phyloP scores from a whole-genome alignment of 2,113 vertebrate genomes.

The Leucopsar rothschildi region DNA sequence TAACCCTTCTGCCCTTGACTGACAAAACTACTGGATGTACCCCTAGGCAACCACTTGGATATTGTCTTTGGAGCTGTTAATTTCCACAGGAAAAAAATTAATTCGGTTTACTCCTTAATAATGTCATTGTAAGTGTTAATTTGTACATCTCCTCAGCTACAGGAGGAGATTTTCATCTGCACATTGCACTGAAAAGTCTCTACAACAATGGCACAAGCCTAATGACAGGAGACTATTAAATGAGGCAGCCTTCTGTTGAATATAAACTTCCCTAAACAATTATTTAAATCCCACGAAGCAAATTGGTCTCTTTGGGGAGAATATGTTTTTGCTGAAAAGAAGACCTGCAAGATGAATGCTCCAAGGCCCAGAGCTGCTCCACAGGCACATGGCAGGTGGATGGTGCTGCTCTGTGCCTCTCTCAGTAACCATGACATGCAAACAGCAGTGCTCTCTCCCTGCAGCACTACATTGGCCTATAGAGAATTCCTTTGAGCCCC shows the following conservation, averaged over 20 bases:
- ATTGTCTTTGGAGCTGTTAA: neutral
- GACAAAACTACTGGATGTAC: neutral
- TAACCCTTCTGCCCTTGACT: neutral
- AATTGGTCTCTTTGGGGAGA: neutral
- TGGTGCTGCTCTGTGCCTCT: neutral
- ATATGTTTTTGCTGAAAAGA: neutral
- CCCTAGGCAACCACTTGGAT: neutral
- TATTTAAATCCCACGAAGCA: neutral
- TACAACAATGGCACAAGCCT: neutral
- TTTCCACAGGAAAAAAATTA: neutral
- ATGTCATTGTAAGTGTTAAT: neutral
- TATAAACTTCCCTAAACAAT: neutral
- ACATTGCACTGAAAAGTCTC: neutral
- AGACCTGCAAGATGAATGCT: neutral
- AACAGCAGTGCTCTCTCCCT: fast-evolving
- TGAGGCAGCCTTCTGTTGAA: neutral
- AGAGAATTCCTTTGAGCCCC: neutral
- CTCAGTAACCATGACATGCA: neutral
- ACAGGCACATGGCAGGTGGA: fast-evolving
- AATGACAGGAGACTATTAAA: neutral
- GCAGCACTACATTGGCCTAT: neutral
- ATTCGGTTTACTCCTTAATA: neutral
- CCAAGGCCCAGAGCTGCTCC: neutral
- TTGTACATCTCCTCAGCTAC: neutral
- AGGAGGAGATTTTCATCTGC: neutral